Evolutionary conservation across 2,888 invertebrate species (phyloP).

Genomic region (Amaurobius ferox): DNA sequence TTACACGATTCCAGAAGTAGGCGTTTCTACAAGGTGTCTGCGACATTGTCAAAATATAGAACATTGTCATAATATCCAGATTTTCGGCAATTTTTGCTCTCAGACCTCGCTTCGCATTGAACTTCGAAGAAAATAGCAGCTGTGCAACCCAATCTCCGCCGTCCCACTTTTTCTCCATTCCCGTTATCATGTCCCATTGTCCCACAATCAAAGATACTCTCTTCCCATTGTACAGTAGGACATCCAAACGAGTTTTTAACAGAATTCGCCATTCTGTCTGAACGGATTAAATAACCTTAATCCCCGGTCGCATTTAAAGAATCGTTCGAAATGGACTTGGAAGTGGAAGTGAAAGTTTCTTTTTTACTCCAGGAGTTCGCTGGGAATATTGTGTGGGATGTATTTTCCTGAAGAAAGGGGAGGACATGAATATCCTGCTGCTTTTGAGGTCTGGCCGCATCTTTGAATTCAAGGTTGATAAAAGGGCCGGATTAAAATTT

Average conservation of each 20-base stretch:
- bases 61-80: neutral
- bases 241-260: conserved; percentile 63
- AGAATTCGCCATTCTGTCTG: conserved; percentile 34
- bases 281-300: conserved; percentile 64
- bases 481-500: conserved; percentile 50
- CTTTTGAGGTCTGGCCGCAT: conserved; percentile 16
- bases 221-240: neutral
- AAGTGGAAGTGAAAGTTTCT: conserved; percentile 65
- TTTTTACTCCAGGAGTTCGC: conserved; percentile 9
- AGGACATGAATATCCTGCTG: conserved; percentile 38
- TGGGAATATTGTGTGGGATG: conserved; percentile 58
- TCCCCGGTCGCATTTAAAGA: conserved; percentile 54
- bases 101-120: neutral
- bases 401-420: conserved; percentile 14
- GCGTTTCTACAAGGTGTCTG: neutral
- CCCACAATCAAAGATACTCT: conserved; percentile 52
- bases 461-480: neutral
- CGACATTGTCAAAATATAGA: neutral
- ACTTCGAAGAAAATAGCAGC: conserved; percentile 5
- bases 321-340: conserved; percentile 68
- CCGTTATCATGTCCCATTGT: conserved; percentile 63
- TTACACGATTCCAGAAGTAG: no score
- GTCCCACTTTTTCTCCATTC: conserved; percentile 49
- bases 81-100: neutral
- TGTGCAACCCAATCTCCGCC: neutral